Conservation (phyloP, 2,888 invertebrate species). For the Seira sanloemensis region DNA sequence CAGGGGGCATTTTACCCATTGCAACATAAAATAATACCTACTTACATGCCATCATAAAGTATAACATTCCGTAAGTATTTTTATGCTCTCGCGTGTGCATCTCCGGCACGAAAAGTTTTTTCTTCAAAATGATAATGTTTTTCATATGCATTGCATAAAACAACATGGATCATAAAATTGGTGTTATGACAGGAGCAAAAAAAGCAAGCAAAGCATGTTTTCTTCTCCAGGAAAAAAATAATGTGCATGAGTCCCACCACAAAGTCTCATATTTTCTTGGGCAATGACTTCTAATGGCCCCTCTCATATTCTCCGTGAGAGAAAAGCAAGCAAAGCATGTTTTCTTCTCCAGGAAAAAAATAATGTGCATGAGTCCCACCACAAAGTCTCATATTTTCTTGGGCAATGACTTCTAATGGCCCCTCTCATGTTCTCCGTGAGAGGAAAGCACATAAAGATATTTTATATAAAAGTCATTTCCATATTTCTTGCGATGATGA, state of each 20-base stretch:
- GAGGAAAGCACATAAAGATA: slow-evolving; percentile 30
- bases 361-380: no score
- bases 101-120: slow-evolving; percentile 8
- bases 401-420: slow-evolving; percentile 37
- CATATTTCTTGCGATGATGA: slow-evolving; percentile 13
- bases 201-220: neutral
- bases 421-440: neutral
- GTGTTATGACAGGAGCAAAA: slow-evolving; percentile 6
- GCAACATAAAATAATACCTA: neutral
- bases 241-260: neutral
- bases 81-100: neutral
- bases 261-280: neutral
- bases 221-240: no score
- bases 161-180: slow-evolving; percentile 38
- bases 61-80: slow-evolving; percentile 34
- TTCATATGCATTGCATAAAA: neutral
- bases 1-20: neutral
- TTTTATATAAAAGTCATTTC: slow-evolving; percentile 28
- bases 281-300: slow-evolving; percentile 24
- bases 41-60: slow-evolving; percentile 25
- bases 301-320: neutral
- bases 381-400: no score
- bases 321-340: neutral
- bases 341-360: neutral
- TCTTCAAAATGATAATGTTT: neutral